Conservation (phyloP, 2,113 vertebrate genomes). For the Entelurus aequoreus region DNA sequence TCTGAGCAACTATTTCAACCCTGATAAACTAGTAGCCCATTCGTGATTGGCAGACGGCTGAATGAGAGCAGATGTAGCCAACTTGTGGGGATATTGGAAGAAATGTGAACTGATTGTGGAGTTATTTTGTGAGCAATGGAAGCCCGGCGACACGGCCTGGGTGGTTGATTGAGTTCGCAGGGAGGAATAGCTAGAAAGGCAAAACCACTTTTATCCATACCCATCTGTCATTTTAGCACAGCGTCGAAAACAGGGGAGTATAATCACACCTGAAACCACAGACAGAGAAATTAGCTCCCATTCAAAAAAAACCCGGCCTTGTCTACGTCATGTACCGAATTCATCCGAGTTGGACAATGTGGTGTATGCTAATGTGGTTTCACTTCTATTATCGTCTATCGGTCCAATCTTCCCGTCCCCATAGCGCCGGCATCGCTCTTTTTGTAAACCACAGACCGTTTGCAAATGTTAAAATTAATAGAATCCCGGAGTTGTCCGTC, state of each 20-base stretch:
- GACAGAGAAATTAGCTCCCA: slow-evolving; percentile 10
- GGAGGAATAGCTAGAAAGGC: slow-evolving; percentile 45
- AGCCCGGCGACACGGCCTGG: slow-evolving; percentile 52
- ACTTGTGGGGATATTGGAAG: slow-evolving; percentile 42
- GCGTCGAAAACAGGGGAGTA: slow-evolving; percentile 49
- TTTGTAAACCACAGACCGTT: slow-evolving; percentile 30
- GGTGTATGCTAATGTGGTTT: slow-evolving; percentile 53
- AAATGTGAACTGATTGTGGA: slow-evolving; percentile 64
- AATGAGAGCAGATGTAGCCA: slow-evolving; percentile 45
- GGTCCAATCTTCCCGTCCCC: slow-evolving; percentile 32
- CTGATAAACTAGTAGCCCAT: slow-evolving; percentile 42
- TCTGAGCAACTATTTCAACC: slow-evolving; percentile 22
- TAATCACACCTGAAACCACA: slow-evolving; percentile 47
- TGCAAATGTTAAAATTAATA: slow-evolving; percentile 46
- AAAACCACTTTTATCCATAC: slow-evolving; percentile 55
- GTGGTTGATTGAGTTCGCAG: slow-evolving; percentile 53
- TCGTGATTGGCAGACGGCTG: slow-evolving; percentile 30
- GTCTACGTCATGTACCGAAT: slow-evolving; percentile 24
- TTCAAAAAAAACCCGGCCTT: slow-evolving; percentile 30
- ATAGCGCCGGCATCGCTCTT: slow-evolving; percentile 22
- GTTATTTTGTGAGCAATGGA: slow-evolving; percentile 59
- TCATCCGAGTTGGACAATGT: slow-evolving; percentile 45
- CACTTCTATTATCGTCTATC: slow-evolving; percentile 31
- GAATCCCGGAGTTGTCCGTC: slow-evolving; percentile 34
- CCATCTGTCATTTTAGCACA: slow-evolving; percentile 52